Conservation (phyloP, 2,888 invertebrate species). For the Lymantria monacha region DNA sequence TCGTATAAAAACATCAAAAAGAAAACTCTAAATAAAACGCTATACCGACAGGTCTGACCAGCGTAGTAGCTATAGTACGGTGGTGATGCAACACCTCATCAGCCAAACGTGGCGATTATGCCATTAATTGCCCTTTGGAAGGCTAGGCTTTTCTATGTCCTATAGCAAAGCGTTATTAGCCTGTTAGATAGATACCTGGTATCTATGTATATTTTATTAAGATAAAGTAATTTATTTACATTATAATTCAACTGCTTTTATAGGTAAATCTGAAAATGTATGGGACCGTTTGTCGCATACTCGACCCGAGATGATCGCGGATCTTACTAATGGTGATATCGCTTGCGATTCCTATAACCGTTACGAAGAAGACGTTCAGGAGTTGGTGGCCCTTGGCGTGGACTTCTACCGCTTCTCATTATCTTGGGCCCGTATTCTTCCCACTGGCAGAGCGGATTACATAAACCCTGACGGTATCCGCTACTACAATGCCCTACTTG, state of each 20-base stretch:
- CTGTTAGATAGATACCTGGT: too few relatives aligned
- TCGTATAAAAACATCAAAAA: too few relatives aligned
- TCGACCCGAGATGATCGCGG: constrained; percentile 82
- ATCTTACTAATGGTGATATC: constrained; percentile 84
- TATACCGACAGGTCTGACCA: too few relatives aligned
- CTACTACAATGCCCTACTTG: constrained; percentile 85
- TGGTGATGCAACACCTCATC: too few relatives aligned
- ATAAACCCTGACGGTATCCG: constrained; percentile 83
- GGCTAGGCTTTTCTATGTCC: too few relatives aligned
- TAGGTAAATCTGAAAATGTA: constrained; percentile 85
- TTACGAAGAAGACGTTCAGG: constrained; percentile 83
- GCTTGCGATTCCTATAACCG: constrained; percentile 87
- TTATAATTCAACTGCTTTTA: constrained; percentile 5
- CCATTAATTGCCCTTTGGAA: too few relatives aligned
- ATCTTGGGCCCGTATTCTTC: constrained; percentile 85
- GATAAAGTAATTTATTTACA: too few relatives aligned
- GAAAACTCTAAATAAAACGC: too few relatives aligned
- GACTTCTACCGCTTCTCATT: constrained; percentile 82
- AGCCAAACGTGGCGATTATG: too few relatives aligned
- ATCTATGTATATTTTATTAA: too few relatives aligned
- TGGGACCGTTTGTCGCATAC: constrained; percentile 82
- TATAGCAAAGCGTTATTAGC: too few relatives aligned
- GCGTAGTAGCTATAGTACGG: too few relatives aligned
- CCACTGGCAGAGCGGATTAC: constrained; percentile 79
- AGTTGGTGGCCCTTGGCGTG: constrained; percentile 75